A percentile compares a stretch with the other conserved stretches of the same genome.
Evolutionary conservation across 2,797 vertebrate genomes (phyloP).

Genomic region (Gadopsis marmoratus): DNA sequence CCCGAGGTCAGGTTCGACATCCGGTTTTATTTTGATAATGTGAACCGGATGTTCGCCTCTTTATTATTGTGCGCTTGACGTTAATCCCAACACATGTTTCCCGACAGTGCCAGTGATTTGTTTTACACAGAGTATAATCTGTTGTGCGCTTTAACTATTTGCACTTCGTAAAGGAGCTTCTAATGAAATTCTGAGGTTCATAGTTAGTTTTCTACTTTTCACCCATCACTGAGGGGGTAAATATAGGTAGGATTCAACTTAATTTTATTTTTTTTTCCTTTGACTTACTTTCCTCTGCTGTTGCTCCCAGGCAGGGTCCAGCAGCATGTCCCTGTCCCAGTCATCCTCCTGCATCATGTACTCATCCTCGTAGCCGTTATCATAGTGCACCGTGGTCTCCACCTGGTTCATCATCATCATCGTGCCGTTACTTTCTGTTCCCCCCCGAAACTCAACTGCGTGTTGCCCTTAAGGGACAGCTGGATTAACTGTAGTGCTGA

Average conservation of each 20-base stretch:
- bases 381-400: slow-evolving; percentile 92
- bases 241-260: neutral
- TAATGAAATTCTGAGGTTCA: neutral
- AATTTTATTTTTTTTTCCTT: neutral
- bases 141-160: neutral
- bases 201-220: neutral
- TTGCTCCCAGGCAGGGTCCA: slow-evolving; percentile 99
- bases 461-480: slow-evolving; percentile 32
- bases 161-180: fast-evolving
- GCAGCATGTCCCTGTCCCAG: slow-evolving; percentile 97
- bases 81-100: neutral
- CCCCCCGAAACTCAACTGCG: slow-evolving; percentile 14
- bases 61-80: fast-evolving
- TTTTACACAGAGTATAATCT: neutral
- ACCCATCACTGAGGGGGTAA: neutral
- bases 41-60: slow-evolving; percentile 5
- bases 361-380: slow-evolving; percentile 90
- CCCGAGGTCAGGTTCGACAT: fast-evolving
- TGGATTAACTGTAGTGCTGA: slow-evolving; percentile 10
- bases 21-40: slow-evolving; percentile 49
- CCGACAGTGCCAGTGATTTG: neutral
- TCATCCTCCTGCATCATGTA: slow-evolving; percentile 99
- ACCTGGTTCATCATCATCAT: slow-evolving; percentile 89
- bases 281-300: slow-evolving; percentile 96
- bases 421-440: slow-evolving; percentile 30